Percentiles rank a stretch among this genome's conserved stretches.
These are phyloP conservation scores for Crotophaga sulcirostris DNA, from an alignment of 2,113 vertebrate species.

Conservation along the genomic window DNA sequence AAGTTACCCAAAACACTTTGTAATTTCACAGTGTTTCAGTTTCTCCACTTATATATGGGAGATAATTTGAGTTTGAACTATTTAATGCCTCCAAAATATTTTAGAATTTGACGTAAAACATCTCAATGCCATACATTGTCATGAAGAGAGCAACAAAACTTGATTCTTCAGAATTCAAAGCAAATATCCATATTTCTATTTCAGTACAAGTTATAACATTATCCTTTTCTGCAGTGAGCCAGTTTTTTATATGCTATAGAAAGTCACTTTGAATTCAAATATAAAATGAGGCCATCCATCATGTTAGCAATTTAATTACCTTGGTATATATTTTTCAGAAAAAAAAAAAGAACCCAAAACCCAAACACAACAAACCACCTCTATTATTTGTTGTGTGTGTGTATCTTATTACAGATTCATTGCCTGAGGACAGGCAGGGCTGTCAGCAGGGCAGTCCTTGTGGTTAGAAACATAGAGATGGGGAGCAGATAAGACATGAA, in stretches of 20 bases:
- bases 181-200: slow-evolving; percentile 58
- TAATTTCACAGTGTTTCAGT: background rate
- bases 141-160: background rate
- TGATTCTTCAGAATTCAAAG: slow-evolving; percentile 33
- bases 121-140: background rate
- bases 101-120: background rate
- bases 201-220: slow-evolving; percentile 18
- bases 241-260: slow-evolving; percentile 64
- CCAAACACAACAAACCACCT: slow-evolving; percentile 42
- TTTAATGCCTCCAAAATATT: background rate
- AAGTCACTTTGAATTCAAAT: slow-evolving; percentile 85
- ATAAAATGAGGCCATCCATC: slow-evolving; percentile 90
- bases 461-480: slow-evolving; percentile 73
- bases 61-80: background rate
- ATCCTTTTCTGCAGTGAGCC: slow-evolving; percentile 53
- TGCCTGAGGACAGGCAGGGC: slow-evolving; percentile 79
- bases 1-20: background rate
- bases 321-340: slow-evolving; percentile 87
- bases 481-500: slow-evolving; percentile 74
- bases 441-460: slow-evolving; percentile 72
- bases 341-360: background rate
- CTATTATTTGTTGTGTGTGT: slow-evolving; percentile 80
- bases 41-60: background rate
- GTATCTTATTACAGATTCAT: slow-evolving; percentile 88
- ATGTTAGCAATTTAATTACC: slow-evolving; percentile 97